phyloP scores from a whole-genome alignment of 1,140 invertebrate genomes.

The Reticulitermes speratus region DNA sequence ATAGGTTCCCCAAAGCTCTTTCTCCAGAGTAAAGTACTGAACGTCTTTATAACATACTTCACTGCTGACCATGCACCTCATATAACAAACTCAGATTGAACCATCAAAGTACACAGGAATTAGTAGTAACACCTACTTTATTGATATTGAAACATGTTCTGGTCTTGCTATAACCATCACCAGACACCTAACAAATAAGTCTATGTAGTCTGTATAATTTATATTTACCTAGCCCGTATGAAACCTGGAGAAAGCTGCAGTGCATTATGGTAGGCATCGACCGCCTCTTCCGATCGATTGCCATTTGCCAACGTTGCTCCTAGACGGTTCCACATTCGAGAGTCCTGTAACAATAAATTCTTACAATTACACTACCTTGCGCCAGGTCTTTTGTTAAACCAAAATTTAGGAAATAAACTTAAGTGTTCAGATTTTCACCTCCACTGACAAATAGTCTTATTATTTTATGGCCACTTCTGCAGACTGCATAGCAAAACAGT shows the following conservation, averaged over 20 bases:
- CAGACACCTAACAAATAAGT: no score
- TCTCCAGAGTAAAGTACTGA: no score
- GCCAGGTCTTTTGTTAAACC: neutral
- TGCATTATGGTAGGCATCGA: slow-evolving; percentile 92
- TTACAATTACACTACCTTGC: slow-evolving; percentile 10
- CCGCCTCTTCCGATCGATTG: slow-evolving; percentile 90
- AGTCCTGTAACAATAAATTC: slow-evolving; percentile 63
- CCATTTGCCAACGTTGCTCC: slow-evolving; percentile 97
- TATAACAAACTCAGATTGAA: no score
- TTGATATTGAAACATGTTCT: no score
- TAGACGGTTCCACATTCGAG: slow-evolving; percentile 94
- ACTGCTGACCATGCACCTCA: no score
- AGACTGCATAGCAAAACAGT: no score
- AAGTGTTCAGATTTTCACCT: neutral
- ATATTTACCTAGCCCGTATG: slow-evolving; percentile 84
- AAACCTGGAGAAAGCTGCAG: slow-evolving; percentile 91
- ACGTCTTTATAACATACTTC: no score
- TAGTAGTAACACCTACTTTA: no score
- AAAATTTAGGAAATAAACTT: neutral
- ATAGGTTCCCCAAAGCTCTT: no score
- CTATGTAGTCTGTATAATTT: slow-evolving; percentile 54
- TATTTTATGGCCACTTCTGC: no score
- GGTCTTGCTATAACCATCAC: no score
- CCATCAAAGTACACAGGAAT: no score
- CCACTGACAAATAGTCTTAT: neutral